A percentile compares a stretch with the other conserved stretches of the same genome.
Evolutionary conservation across 2,888 invertebrate species (phyloP).

Genomic region (Drosophila melanosoma): DNA sequence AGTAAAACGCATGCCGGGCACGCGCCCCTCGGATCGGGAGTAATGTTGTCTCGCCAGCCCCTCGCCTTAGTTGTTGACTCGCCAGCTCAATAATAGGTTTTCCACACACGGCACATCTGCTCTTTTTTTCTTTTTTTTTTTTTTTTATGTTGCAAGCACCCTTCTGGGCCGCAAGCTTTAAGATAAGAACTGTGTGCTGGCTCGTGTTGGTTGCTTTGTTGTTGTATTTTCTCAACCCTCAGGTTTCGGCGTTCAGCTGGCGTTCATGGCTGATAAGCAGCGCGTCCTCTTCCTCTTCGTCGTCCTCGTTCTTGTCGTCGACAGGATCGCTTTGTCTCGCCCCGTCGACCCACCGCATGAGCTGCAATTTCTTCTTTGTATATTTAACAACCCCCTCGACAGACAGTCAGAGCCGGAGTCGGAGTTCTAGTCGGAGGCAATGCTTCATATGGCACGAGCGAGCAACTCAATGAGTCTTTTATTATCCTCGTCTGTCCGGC

Average conservation of each 20-base stretch:
- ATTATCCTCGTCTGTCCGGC: constrained; percentile 25
- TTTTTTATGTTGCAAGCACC: constrained; percentile 39
- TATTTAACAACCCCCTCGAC: constrained; percentile 56
- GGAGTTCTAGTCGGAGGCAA: constrained; percentile 16
- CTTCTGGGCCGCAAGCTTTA: constrained; percentile 63
- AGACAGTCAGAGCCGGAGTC: constrained; percentile 7
- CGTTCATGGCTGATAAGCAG: constrained; percentile 70
- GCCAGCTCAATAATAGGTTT: constrained; percentile 43
- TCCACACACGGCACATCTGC: constrained; percentile 68
- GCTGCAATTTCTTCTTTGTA: constrained; percentile 61
- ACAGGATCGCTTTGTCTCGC: constrained; percentile 72
- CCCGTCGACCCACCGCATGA: constrained; percentile 59
- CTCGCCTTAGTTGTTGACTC: constrained; percentile 56
- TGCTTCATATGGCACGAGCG: constrained; percentile 64
- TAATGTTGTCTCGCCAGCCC: constrained; percentile 2
- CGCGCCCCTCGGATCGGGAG: constrained; percentile 47
- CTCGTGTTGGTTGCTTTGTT: constrained; percentile 27
- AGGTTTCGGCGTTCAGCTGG: constrained; percentile 37
- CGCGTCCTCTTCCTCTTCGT: constrained; percentile 22
- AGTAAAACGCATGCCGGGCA: constrained; percentile 66
- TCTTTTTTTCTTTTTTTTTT: constrained; percentile 47
- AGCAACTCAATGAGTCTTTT: constrained; percentile 34
- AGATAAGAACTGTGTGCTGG: constrained; percentile 64
- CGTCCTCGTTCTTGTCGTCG: constrained; percentile 34
- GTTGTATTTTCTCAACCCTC: constrained; percentile 57